Conservation (phyloP, 2,113 vertebrate species). For the Enhydra lutris region DNA sequence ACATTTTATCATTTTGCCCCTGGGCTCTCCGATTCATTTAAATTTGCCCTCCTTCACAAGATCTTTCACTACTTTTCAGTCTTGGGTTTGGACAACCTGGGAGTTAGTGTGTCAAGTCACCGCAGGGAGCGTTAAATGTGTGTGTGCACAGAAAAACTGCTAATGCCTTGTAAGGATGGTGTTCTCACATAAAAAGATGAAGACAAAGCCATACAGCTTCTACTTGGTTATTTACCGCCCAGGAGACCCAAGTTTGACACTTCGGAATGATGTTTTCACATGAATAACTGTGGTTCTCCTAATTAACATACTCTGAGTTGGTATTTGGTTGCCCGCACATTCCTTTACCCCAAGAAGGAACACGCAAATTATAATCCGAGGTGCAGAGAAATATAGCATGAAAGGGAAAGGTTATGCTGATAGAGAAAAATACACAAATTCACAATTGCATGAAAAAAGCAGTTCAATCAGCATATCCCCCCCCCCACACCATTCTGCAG, state of each 20-base stretch:
- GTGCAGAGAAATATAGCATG: background rate
- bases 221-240: slow-evolving; percentile 24
- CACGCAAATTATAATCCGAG: background rate
- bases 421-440: slow-evolving; percentile 47
- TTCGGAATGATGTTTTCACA: background rate
- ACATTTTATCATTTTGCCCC: background rate
- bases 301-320: background rate
- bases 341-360: background rate
- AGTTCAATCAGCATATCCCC: slow-evolving; percentile 12
- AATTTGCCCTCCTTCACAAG: background rate
- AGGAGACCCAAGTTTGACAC: background rate
- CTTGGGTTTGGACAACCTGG: background rate
- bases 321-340: background rate
- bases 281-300: background rate
- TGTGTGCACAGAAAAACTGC: background rate
- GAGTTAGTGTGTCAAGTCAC: background rate
- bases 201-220: background rate
- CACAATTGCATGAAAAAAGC: slow-evolving; percentile 1
- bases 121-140: background rate
- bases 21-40: background rate
- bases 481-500: background rate
- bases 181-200: background rate
- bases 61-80: background rate
- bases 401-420: slow-evolving; percentile 23
- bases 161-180: background rate